These are phyloP conservation scores for Tuta absoluta DNA, from an alignment of 2,888 invertebrate genomes.

Conservation along the genomic window DNA sequence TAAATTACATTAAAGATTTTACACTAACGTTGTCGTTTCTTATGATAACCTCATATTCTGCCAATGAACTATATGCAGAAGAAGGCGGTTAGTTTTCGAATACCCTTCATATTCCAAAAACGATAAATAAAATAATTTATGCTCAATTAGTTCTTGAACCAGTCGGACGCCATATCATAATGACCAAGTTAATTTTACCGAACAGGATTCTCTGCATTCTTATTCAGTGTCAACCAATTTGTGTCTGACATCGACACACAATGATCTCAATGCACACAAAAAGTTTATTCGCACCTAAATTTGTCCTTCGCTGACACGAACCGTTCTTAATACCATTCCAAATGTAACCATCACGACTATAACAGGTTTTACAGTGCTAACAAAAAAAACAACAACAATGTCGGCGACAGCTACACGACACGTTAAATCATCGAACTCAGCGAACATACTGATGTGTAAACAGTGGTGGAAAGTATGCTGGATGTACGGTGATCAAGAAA, in stretches of 20 bases:
- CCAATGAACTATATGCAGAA: too few relatives aligned
- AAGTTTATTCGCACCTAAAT: conserved; percentile 21
- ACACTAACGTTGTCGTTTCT: too few relatives aligned
- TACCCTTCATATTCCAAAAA: not conserved
- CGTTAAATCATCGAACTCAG: conserved; percentile 80
- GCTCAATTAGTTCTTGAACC: conserved; percentile 9
- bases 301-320: conserved; percentile 23
- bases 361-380: conserved; percentile 29
- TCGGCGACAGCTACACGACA: conserved; percentile 77
- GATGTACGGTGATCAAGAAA: conserved; percentile 92
- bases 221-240: conserved; percentile 15
- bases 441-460: conserved; percentile 90
- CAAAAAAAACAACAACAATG: conserved; percentile 48
- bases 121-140: conserved; percentile 5
- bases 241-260: conserved; percentile 8
- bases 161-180: conserved; percentile 2
- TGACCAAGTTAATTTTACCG: conserved; percentile 15
- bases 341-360: conserved; percentile 19
- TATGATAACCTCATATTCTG: too few relatives aligned
- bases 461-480: conserved; percentile 96
- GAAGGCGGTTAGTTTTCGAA: too few relatives aligned
- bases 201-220: conserved; percentile 18
- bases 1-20: too few relatives aligned
- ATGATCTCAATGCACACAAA: conserved; percentile 15
- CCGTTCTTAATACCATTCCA: conserved; percentile 23